A percentile compares a stretch with the other conserved stretches of the same genome.
These are phyloP conservation scores for Ariolimax columbianus DNA, from an alignment of 2,888 invertebrate genomes.

Conservation along the genomic window DNA sequence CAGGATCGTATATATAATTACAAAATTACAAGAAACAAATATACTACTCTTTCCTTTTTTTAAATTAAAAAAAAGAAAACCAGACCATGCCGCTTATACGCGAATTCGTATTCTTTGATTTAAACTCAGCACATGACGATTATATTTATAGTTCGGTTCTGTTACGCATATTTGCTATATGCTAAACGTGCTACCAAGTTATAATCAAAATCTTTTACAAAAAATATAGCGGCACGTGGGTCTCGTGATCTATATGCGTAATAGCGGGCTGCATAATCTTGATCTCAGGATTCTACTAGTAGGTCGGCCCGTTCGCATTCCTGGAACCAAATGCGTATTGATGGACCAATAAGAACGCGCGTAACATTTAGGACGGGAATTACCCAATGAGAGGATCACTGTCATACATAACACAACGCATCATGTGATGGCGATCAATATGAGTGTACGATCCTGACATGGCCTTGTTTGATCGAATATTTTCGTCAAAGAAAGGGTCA, in stretches of 20 bases:
- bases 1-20: no score
- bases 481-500: conserved; percentile 33
- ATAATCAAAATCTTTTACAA: no score
- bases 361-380: background rate
- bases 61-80: no score
- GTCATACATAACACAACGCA: conserved; percentile 3
- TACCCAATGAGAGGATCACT: conserved; percentile 28
- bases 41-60: no score
- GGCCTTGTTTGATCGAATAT: conserved; percentile 48
- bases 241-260: conserved; percentile 6
- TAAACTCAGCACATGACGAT: no score
- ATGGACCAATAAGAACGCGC: conserved; percentile 5
- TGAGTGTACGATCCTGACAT: conserved; percentile 24
- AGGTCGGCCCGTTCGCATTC: conserved; percentile 3
- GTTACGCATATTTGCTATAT: background rate
- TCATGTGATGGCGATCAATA: conserved; percentile 48
- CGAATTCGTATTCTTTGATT: no score
- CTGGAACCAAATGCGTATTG: background rate
- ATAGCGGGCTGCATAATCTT: background rate
- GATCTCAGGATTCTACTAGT: background rate
- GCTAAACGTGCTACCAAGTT: background rate
- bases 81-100: no score
- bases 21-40: no score
- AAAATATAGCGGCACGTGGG: background rate
- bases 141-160: no score